Evolutionary conservation across 2,113 vertebrate species (phyloP).

Genomic region (Oryzias woworae): DNA sequence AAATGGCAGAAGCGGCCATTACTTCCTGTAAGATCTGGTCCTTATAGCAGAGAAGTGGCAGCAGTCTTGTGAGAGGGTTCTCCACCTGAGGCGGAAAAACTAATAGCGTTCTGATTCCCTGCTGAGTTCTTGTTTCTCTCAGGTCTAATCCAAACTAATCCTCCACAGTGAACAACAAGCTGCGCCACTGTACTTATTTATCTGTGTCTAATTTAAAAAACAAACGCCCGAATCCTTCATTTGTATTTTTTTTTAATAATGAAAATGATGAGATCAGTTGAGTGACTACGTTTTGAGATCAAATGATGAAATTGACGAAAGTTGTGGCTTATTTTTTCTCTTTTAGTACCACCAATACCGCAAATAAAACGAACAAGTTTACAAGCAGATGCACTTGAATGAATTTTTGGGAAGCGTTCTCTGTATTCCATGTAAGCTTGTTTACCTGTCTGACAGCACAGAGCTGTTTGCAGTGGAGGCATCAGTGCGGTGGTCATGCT

Average conservation of each 20-base stretch:
- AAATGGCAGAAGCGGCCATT: neutral
- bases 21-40: slow-evolving; percentile 18
- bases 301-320: neutral
- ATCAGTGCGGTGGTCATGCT: slow-evolving; percentile 52
- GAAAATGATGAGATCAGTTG: neutral
- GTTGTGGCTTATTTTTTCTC: too few species aligned
- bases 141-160: slow-evolving; percentile 63
- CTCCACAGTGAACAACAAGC: slow-evolving; percentile 32
- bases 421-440: slow-evolving; percentile 28
- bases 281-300: neutral
- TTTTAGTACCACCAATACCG: slow-evolving; percentile 1
- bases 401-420: slow-evolving; percentile 23
- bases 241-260: neutral
- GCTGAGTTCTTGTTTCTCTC: slow-evolving; percentile 51
- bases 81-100: slow-evolving; percentile 37
- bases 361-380: slow-evolving; percentile 16
- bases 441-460: slow-evolving; percentile 36
- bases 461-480: slow-evolving; percentile 38
- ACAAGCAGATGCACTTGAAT: slow-evolving; percentile 39
- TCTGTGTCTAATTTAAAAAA: slow-evolving; percentile 3
- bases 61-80: slow-evolving; percentile 16
- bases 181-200: slow-evolving; percentile 20
- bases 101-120: slow-evolving; percentile 61
- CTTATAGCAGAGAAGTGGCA: slow-evolving; percentile 15
- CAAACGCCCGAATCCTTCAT: neutral